Evolutionary conservation across 2,113 vertebrate genomes (phyloP).

Genomic region (Channa maculata): DNA sequence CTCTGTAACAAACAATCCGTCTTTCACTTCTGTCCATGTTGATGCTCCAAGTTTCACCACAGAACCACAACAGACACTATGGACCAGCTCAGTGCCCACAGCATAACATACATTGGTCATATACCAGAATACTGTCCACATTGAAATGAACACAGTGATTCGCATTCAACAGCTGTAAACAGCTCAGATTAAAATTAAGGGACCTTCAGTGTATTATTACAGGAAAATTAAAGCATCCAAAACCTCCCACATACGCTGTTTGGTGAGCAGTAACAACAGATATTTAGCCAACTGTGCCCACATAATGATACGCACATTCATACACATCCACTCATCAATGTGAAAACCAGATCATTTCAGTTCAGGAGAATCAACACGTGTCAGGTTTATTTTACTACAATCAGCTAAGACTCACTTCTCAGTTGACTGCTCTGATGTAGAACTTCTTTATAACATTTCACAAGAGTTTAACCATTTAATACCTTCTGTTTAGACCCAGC

Average conservation of each 20-base stretch:
- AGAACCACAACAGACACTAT: not conserved
- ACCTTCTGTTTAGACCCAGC: too few relatives aligned
- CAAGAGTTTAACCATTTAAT: too few relatives aligned
- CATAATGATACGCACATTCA: not conserved
- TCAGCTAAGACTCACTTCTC: too few relatives aligned
- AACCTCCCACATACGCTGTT: slow-evolving; percentile 9
- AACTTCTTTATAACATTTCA: too few relatives aligned
- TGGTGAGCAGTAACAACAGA: too few relatives aligned
- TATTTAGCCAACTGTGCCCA: not conserved
- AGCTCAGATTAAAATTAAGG: not conserved
- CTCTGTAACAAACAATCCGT: slow-evolving; percentile 22
- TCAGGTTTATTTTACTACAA: too few relatives aligned
- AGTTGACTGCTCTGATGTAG: too few relatives aligned
- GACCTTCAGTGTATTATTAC: too few relatives aligned
- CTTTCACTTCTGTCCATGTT: not conserved
- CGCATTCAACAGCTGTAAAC: not conserved
- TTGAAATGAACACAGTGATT: not conserved
- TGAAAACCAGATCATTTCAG: too few relatives aligned
- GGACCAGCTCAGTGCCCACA: not conserved
- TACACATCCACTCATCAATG: too few relatives aligned
- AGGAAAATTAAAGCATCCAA: not conserved
- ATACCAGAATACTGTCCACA: not conserved
- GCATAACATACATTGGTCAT: not conserved
- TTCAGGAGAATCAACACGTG: too few relatives aligned
- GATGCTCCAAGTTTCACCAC: not conserved